These are phyloP conservation scores for Gymnocheta viridis DNA, from an alignment of 2,888 invertebrate genomes.

Conservation along the genomic window DNA sequence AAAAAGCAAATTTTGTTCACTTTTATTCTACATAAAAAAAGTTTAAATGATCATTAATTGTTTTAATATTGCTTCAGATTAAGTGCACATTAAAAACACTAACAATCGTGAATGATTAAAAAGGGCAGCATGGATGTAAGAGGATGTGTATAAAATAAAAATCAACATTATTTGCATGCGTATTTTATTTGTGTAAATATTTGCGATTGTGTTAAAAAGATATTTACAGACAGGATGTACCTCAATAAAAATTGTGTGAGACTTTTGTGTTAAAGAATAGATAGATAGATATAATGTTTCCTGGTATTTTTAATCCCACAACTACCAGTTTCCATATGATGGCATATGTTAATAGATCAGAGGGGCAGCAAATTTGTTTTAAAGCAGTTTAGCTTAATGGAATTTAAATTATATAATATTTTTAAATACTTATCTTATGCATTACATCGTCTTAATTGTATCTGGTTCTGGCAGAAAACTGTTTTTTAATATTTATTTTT, in stretches of 20 bases:
- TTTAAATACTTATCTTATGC: too few species aligned
- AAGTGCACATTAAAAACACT: conserved; percentile 38
- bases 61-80: conserved; percentile 49
- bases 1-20: background rate
- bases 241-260: background rate
- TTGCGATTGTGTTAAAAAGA: background rate
- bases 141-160: background rate
- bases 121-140: background rate
- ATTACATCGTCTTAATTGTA: too few species aligned
- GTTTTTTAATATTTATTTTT: too few species aligned
- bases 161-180: background rate
- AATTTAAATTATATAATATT: too few species aligned
- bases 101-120: conserved; percentile 24
- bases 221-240: background rate
- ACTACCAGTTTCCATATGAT: background rate
- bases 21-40: background rate
- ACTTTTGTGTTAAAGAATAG: background rate
- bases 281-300: background rate
- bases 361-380: background rate
- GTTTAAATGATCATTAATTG: conserved; percentile 48
- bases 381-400: too few species aligned
- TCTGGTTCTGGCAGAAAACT: too few species aligned
- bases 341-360: background rate
- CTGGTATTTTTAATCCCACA: background rate
- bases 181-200: background rate